These are phyloP conservation scores for Erebia epiphron DNA, from an alignment of 2,888 invertebrate genomes.

Conservation along the genomic window DNA sequence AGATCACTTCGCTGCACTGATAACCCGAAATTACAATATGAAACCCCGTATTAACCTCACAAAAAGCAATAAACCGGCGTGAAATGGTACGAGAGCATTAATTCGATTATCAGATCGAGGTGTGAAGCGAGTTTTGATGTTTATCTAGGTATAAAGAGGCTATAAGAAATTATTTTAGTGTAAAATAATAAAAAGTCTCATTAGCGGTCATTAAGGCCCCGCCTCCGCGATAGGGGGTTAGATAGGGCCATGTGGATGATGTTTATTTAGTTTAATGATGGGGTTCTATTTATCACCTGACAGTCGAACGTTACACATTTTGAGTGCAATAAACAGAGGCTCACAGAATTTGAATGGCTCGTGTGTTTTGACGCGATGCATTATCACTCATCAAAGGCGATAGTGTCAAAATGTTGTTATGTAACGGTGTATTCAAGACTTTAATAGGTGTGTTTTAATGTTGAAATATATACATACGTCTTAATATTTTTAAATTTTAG, in stretches of 20 bases:
- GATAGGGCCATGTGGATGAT: conserved; percentile 65
- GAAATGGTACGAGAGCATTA: conserved; percentile 80
- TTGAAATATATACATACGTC: no score
- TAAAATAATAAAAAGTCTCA: conserved; percentile 82
- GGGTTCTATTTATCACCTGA: conserved; percentile 59
- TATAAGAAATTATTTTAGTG: conserved; percentile 81
- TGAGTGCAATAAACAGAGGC: conserved; percentile 33
- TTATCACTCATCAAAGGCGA: background rate
- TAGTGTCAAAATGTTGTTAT: background rate
- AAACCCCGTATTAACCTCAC: conserved; percentile 73
- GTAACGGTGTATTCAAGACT: no score
- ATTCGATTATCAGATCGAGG: conserved; percentile 83
- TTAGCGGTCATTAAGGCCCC: conserved; percentile 79
- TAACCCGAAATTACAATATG: conserved; percentile 76
- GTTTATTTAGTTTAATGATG: conserved; percentile 71
- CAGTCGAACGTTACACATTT: conserved; percentile 37
- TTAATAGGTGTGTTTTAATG: no score
- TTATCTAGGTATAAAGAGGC: conserved; percentile 82
- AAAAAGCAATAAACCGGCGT: conserved; percentile 80
- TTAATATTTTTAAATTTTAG: no score
- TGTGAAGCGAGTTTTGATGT: conserved; percentile 82
- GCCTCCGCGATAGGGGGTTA: conserved; percentile 75
- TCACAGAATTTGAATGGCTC: conserved; percentile 9
- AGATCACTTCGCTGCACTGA: conserved; percentile 74
- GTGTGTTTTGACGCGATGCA: conserved; percentile 12